phyloP scores from a whole-genome alignment of 2,888 invertebrate genomes.

The Alviniconcha strummeri region DNA sequence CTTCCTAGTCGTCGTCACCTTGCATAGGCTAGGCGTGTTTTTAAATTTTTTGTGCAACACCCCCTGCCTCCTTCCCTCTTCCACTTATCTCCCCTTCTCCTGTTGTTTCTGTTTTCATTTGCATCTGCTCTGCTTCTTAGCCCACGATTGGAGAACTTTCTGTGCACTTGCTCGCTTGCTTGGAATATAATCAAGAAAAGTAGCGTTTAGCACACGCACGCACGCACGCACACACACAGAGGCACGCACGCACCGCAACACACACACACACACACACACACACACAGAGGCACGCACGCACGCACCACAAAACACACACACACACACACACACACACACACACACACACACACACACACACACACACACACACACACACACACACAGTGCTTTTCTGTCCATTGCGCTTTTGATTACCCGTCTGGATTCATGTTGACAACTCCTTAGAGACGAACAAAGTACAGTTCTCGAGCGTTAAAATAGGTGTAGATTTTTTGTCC shows the following conservation, averaged over 20 bases:
- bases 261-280: neutral
- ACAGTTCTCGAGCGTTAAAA: too few relatives aligned
- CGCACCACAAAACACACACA: neutral
- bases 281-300: neutral
- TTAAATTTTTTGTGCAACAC: neutral
- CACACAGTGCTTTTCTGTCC: neutral
- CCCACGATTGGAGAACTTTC: too few relatives aligned
- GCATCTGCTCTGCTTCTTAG: too few relatives aligned
- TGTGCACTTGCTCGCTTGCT: too few relatives aligned
- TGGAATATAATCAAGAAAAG: neutral
- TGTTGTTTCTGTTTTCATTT: neutral
- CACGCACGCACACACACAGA: neutral
- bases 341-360: neutral
- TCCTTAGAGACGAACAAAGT: too few relatives aligned
- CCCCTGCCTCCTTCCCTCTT: neutral
- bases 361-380: neutral
- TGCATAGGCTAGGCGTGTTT: too few relatives aligned
- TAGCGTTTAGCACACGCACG: neutral
- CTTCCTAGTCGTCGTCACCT: too few relatives aligned
- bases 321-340: neutral
- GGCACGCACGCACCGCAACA: neutral
- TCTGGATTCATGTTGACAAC: too few relatives aligned
- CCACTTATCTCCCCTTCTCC: neutral
- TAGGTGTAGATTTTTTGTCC: too few relatives aligned
- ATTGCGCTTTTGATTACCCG: too few relatives aligned